Evolutionary conservation across 1,140 invertebrate genomes (phyloP).

Genomic region (Dendroctonus valens): DNA sequence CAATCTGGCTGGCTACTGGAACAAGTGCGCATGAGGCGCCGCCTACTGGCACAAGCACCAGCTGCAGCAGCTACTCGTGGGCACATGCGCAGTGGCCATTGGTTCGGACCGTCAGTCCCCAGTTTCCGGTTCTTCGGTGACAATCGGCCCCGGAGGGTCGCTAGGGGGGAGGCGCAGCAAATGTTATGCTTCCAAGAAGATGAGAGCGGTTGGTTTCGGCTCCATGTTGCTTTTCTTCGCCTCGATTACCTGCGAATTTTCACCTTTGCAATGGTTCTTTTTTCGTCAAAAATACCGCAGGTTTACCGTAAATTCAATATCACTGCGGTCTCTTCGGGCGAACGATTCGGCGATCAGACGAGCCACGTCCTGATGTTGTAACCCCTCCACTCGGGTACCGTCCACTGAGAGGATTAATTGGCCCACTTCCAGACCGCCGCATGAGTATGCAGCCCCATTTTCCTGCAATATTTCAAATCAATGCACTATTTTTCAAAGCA

Average conservation of each 20-base stretch:
- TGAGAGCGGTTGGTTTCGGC: constrained; percentile 81
- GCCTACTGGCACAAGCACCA: constrained; percentile 29
- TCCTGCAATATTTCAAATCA: constrained; percentile 61
- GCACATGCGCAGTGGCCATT: constrained; percentile 14
- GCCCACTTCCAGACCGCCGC: constrained; percentile 87
- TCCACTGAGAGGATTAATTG: constrained; percentile 93
- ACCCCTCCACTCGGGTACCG: constrained; percentile 81
- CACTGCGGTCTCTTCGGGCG: constrained; percentile 77
- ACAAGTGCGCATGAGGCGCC: constrained; percentile 1
- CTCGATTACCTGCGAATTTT: constrained; percentile 57
- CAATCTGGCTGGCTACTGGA: constrained; percentile 9
- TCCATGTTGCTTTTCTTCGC: constrained; percentile 87
- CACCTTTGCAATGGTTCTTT: not conserved
- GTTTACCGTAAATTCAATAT: constrained; percentile 87
- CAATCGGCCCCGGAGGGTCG: constrained; percentile 63
- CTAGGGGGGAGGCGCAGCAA: constrained; percentile 75
- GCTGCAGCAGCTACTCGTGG: constrained; percentile 7
- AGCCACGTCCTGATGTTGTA: constrained; percentile 76
- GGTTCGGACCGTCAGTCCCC: constrained; percentile 25
- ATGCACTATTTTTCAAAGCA: too few relatives aligned
- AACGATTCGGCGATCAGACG: constrained; percentile 86
- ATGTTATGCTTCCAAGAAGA: constrained; percentile 87
- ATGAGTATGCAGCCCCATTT: constrained; percentile 89
- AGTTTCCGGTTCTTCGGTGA: constrained; percentile 44
- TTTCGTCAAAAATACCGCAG: constrained; percentile 49